phyloP scores from a whole-genome alignment of 2,113 vertebrate genomes.

The Protomyctophum bolini region DNA sequence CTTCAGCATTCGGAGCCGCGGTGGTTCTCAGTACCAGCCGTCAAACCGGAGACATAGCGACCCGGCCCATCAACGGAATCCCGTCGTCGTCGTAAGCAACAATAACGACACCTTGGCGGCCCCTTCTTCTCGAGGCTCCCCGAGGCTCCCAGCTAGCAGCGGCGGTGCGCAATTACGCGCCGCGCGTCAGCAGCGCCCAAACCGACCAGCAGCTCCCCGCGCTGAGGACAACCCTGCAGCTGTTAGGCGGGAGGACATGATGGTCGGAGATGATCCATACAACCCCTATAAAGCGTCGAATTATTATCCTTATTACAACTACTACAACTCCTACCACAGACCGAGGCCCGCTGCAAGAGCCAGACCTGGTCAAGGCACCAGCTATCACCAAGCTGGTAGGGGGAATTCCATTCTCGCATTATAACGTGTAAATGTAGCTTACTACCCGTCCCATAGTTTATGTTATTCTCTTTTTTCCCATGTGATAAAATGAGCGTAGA shows the following conservation, averaged over 20 bases:
- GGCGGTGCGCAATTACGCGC: constrained; percentile 47
- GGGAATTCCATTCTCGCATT: no score
- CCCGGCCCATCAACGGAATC: constrained; percentile 17
- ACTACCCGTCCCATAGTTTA: no score
- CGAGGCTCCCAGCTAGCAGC: constrained; percentile 55
- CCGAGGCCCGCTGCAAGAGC: constrained; percentile 75
- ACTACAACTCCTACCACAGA: constrained; percentile 90
- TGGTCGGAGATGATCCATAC: constrained; percentile 91
- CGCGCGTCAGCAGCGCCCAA: constrained; percentile 44
- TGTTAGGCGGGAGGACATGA: constrained; percentile 77
- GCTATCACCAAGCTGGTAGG: constrained; percentile 89
- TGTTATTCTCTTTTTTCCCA: no score
- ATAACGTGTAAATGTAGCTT: no score
- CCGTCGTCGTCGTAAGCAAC: constrained; percentile 66
- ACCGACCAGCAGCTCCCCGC: constrained; percentile 4
- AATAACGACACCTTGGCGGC: constrained; percentile 52
- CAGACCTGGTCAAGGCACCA: constrained; percentile 86
- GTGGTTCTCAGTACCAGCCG: constrained; percentile 84
- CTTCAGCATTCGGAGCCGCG: constrained; percentile 84
- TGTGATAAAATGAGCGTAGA: no score
- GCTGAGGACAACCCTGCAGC: constrained; percentile 18
- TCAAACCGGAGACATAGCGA: constrained; percentile 62
- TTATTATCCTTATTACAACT: constrained; percentile 93
- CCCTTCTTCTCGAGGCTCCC: constrained; percentile 16
- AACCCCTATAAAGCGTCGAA: constrained; percentile 89